A percentile compares a stretch with the other conserved stretches of the same genome.
These are phyloP conservation scores for Pseudomugil tenellus DNA, from an alignment of 2,797 vertebrate genomes.

Conservation along the genomic window DNA sequence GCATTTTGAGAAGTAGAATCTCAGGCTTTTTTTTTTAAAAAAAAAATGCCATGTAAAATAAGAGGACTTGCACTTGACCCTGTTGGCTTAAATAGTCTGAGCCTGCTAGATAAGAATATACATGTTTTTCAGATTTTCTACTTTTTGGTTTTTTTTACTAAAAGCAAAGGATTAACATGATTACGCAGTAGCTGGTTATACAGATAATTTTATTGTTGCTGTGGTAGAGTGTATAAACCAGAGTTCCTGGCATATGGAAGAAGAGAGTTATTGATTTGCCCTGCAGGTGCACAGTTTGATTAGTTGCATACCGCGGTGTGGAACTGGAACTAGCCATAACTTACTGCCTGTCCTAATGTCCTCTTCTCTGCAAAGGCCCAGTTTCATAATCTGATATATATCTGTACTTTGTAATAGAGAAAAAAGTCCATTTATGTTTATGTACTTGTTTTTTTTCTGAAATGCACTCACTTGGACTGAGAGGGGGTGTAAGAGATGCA, in stretches of 20 bases:
- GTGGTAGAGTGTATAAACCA: conserved; percentile 2
- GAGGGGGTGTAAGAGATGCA: conserved; percentile 44
- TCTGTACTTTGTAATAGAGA: conserved; percentile 45
- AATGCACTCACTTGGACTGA: conserved; percentile 55
- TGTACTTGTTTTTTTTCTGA: conserved; percentile 42
- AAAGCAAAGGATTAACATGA: background rate
- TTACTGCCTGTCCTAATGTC: conserved; percentile 14
- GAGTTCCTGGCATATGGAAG: conserved; percentile 21
- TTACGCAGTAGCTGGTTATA: conserved; percentile 22
- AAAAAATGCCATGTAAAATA: conserved; percentile 11
- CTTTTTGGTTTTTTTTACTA: background rate
- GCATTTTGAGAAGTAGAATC: conserved; percentile 61
- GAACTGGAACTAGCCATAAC: conserved; percentile 34
- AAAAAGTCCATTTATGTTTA: conserved; percentile 40
- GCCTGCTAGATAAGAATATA: conserved; percentile 4
- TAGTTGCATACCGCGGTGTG: conserved; percentile 45
- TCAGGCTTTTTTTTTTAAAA: conserved; percentile 32
- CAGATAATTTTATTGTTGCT: background rate
- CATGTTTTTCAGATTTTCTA: conserved; percentile 14
- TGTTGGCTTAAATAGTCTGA: background rate
- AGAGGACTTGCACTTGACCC: conserved; percentile 30
- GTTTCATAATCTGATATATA: conserved; percentile 41
- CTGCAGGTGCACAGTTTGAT: conserved; percentile 45
- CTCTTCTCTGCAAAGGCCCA: conserved; percentile 11
- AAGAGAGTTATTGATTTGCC: conserved; percentile 62